Base-by-base conservation (phyloP, 2,113 vertebrate species). In the Brachyistius frenatus region DNA sequence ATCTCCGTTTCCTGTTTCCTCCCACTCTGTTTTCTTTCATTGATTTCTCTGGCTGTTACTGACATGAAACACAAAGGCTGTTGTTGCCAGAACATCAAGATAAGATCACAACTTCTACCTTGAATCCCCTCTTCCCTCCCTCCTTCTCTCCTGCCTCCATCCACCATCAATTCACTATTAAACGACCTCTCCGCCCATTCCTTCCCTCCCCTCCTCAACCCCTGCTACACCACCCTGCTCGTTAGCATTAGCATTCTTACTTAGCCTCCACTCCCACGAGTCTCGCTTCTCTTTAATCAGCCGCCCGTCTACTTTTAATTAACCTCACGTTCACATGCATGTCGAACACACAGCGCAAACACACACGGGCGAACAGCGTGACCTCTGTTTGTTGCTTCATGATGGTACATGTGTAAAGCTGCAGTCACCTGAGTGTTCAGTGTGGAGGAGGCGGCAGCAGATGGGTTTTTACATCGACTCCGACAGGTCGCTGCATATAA, bases 131-230 rank as follows among this genome's bases (percentile, higher is more conserved):
- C 5, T 47, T 50, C 52, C 31, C n/a, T 44, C 50, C 65, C 35
- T 7, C 3, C 55, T n/a, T 16, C 69, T 31, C 69, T 0, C 31
- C 35, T 65, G 58, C 7, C 30, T 36, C 55, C 7, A 6, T 81
- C 70, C 13, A 2, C 54, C 65, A 78, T 74, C 23, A 73, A 87
- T 84, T 84, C 75, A 53, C 73, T 7, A 74, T 81, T 78, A 81
- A 57, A 66, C 61, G 39, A 2, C 63, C 62, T 2, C 0, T 35
- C 41, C 31, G 0, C 61, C 16, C 9, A n/a, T 50, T 50, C 30
- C 14, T 23, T 10, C 9, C 35, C 60, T 37, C 41, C 23, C 61
- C 50, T 58, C 33, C 31, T 0, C 56, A 23, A 23, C 74, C n/a
- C 74, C 69, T 23, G 72, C 85, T 83, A 80, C 63, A 36, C 67